Conservation (phyloP, 2,797 vertebrate species). For the Danionella dracula region DNA sequence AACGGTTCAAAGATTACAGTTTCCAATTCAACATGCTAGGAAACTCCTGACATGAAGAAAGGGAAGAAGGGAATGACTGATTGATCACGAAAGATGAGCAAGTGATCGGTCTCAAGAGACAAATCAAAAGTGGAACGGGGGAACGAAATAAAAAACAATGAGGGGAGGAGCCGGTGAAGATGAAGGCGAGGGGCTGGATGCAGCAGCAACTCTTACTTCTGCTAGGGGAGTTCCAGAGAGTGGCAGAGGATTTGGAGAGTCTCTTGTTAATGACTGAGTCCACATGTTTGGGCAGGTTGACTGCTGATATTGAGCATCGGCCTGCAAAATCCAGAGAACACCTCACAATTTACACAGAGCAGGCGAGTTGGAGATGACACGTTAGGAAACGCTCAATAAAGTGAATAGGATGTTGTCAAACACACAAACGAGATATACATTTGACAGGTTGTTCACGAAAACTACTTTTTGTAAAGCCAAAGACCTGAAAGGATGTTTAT, state of each 20-base stretch:
- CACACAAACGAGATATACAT: not conserved
- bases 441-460: not conserved
- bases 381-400: too few species aligned
- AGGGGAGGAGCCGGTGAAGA: constrained; percentile 49
- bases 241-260: constrained; percentile 99
- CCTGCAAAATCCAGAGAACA: constrained; percentile 83
- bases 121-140: constrained; percentile 4
- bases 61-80: constrained; percentile 52
- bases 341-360: constrained; percentile 54
- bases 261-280: constrained; percentile 98
- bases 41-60: constrained; percentile 27
- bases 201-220: constrained; percentile 83
- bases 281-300: constrained; percentile 99
- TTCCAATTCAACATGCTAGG: constrained; percentile 19
- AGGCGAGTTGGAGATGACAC: not conserved
- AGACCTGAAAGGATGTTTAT: not conserved
- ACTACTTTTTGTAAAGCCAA: not conserved
- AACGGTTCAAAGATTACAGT: constrained; percentile 28
- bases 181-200: constrained; percentile 50
- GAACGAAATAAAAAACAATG: constrained; percentile 46
- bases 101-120: constrained; percentile 39
- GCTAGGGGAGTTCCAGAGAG: constrained; percentile 97
- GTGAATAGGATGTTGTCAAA: too few species aligned
- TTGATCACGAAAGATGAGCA: constrained; percentile 48
- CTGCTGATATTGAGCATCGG: constrained; percentile 95